Base-by-base conservation (phyloP, 2,888 invertebrate species). In the Philereme vetulata region DNA sequence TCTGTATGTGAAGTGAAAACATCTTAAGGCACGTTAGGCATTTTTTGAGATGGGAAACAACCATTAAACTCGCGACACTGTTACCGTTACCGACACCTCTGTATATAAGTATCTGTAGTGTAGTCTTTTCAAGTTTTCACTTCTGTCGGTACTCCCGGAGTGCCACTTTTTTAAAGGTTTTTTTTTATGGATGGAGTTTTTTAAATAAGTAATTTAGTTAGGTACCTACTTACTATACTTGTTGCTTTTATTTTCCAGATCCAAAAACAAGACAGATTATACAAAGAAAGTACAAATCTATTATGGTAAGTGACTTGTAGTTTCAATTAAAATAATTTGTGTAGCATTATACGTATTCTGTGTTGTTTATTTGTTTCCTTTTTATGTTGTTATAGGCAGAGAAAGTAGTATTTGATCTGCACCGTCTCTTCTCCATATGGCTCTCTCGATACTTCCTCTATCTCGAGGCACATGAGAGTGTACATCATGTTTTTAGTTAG, bases 191-290 rank as follows among this genome's bases (percentile, higher is more conserved):
- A n/a, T n/a, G n/a, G n/a, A n/a, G n/a, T n/a, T n/a, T n/a, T n/a
- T n/a, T n/a, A n/a, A n/a, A n/a, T n/a, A n/a, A n/a, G n/a, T n/a
- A n/a, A n/a, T n/a, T n/a, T n/a, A 21, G 21, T 21, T 21, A 21
- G 21, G n/a, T n/a, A n/a, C n/a, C n/a, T n/a, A n/a, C n/a, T 21
- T 21, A 21, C 21, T 21, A 21, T 51, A 3, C 34, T 34, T 36
- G 5, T 35, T 36, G 3, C 35, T 34, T 51, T 52, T 51, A 33
- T 44, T 66, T 95, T 96, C 61, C 94, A 99, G 99, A 99, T 96
- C 98, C 98, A 70, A 98, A 99, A 94, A 98, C 97, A 74, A 95
- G 98, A 82, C 97, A 99, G 93, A 96, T 99, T 75, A 96, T 98
- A 81, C 98, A 98, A 91, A 95, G 99, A 84, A 98, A 97, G 93